Conservation (phyloP, 1,140 invertebrate species). For the Pogonomyrmex barbatus region DNA sequence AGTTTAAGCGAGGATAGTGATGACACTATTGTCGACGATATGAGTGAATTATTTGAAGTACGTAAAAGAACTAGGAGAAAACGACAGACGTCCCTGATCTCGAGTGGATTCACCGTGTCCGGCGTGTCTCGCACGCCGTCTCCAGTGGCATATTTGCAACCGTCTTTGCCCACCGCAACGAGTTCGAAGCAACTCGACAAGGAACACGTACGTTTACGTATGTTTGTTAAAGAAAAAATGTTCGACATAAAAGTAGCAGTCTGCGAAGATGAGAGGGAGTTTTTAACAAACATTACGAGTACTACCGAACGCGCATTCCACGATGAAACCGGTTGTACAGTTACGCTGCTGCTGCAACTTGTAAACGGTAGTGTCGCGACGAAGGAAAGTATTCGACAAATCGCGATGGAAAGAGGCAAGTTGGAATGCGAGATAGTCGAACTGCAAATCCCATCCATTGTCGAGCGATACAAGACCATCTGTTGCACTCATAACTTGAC, state of each 20-base stretch:
- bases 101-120: constrained; percentile 74
- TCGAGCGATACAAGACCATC: constrained; percentile 79
- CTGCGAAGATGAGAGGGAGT: constrained; percentile 69
- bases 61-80: constrained; percentile 37
- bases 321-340: constrained; percentile 77
- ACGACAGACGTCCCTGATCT: constrained; percentile 75
- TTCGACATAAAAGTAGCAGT: constrained; percentile 76
- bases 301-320: constrained; percentile 72
- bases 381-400: constrained; percentile 66
- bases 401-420: constrained; percentile 63
- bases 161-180: not conserved
- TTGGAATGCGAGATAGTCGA: constrained; percentile 75
- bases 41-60: constrained; percentile 24
- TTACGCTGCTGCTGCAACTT: constrained; percentile 71
- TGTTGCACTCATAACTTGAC: constrained; percentile 71
- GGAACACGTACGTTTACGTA: constrained; percentile 67
- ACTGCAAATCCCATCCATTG: constrained; percentile 75
- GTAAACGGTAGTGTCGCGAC: constrained; percentile 65
- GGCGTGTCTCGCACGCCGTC: constrained; percentile 72
- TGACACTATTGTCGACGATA: constrained; percentile 57
- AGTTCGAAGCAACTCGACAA: constrained; percentile 10
- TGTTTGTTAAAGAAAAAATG: constrained; percentile 73
- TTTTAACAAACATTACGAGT: constrained; percentile 64
- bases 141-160: constrained; percentile 48
- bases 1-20: constrained; percentile 54